These are phyloP conservation scores for Stigmatopora nigra DNA, from an alignment of 2,113 vertebrate species.

Conservation along the genomic window DNA sequence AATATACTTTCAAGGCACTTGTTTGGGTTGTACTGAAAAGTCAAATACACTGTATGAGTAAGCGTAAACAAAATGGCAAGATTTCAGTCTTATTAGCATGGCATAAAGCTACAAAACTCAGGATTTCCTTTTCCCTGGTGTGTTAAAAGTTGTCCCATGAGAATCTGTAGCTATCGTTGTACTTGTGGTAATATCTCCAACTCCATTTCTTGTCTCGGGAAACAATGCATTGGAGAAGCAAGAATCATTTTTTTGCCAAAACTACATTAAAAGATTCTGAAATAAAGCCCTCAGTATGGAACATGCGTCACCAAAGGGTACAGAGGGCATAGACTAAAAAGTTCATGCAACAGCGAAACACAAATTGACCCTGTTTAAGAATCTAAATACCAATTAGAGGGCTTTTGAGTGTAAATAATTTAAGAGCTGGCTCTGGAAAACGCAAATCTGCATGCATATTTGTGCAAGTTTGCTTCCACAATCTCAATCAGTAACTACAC, in stretches of 20 bases:
- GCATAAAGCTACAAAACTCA: no score
- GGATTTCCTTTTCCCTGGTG: no score
- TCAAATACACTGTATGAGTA: not conserved
- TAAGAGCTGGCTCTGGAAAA: constrained; percentile 52
- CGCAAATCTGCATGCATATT: constrained; percentile 29
- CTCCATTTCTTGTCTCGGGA: no score
- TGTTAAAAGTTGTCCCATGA: no score
- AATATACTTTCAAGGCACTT: not conserved
- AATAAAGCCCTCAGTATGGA: constrained; percentile 6
- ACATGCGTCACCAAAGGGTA: constrained; percentile 39
- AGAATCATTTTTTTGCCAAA: no score
- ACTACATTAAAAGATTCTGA: no score
- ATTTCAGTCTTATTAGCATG: not conserved
- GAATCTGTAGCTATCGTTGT: no score
- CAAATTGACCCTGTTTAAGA: constrained; percentile 80
- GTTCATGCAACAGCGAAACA: constrained; percentile 61
- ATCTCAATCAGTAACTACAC: constrained; percentile 3
- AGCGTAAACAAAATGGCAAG: not conserved
- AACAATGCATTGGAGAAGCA: no score
- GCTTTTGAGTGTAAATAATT: constrained; percentile 74
- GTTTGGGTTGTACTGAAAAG: constrained; percentile 2
- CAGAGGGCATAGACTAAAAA: constrained; percentile 51
- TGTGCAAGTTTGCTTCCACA: constrained; percentile 9
- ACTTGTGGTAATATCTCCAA: no score
- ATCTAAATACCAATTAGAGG: constrained; percentile 76